Evolutionary conservation across 2,797 vertebrate species (phyloP).

Genomic region (Malacoctenus gilli): DNA sequence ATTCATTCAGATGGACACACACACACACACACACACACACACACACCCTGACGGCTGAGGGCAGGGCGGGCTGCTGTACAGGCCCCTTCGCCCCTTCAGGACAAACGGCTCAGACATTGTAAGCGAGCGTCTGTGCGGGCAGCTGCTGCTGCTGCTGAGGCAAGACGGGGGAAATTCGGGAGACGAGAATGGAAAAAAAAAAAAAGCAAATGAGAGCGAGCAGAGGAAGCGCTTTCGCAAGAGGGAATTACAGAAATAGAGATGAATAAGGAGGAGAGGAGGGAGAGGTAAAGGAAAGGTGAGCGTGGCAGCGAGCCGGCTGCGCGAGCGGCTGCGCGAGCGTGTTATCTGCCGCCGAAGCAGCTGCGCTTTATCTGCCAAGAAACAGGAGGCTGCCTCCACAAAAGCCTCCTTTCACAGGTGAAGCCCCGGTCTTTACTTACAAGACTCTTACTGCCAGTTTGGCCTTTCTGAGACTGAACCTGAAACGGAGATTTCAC

Average conservation of each 20-base stretch:
- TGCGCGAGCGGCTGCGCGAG: slow-evolving; percentile 39
- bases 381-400: slow-evolving; percentile 61
- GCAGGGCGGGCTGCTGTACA: slow-evolving; percentile 44
- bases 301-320: slow-evolving; percentile 22
- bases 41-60: slow-evolving; percentile 28
- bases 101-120: slow-evolving; percentile 35
- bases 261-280: slow-evolving; percentile 45
- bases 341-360: slow-evolving; percentile 57
- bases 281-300: slow-evolving; percentile 51
- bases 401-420: slow-evolving; percentile 68
- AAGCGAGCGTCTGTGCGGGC: slow-evolving; percentile 24
- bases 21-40: slow-evolving; percentile 16
- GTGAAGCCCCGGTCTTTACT: slow-evolving; percentile 64
- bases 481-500: slow-evolving; percentile 63
- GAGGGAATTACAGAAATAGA: slow-evolving; percentile 65
- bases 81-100: slow-evolving; percentile 43
- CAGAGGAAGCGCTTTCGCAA: slow-evolving; percentile 20
- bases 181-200: slow-evolving; percentile 23
- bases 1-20: slow-evolving; percentile 15
- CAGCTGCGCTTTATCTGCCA: slow-evolving; percentile 71
- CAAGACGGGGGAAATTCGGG: slow-evolving; percentile 14
- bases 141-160: slow-evolving; percentile 50
- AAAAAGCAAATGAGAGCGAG: slow-evolving; percentile 14
- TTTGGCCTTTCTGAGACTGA: slow-evolving; percentile 63
- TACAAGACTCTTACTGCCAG: slow-evolving; percentile 62